These are phyloP conservation scores for Pseudonaja textilis DNA, from an alignment of 2,113 vertebrate genomes.

Conservation along the genomic window DNA sequence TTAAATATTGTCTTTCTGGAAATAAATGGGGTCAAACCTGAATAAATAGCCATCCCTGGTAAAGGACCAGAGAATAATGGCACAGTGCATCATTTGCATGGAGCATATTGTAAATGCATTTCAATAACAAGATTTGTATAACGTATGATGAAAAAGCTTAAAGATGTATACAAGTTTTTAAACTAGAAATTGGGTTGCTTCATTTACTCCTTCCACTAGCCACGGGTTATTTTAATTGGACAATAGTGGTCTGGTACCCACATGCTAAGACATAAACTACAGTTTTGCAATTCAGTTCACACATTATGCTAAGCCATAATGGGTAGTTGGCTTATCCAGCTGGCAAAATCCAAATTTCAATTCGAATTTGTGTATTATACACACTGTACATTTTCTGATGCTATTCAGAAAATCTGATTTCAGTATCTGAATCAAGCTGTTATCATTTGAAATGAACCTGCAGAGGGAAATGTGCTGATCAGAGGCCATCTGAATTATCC, in stretches of 20 bases:
- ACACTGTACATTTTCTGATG: background rate
- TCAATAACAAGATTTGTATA: background rate
- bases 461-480: background rate
- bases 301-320: background rate
- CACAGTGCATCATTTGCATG: background rate
- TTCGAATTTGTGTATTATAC: background rate
- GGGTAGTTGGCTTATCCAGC: background rate
- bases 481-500: background rate
- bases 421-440: background rate
- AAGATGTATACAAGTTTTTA: background rate
- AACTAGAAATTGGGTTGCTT: background rate
- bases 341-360: background rate
- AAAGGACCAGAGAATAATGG: background rate
- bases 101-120: background rate
- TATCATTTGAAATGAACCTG: background rate
- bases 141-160: background rate
- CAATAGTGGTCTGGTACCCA: background rate
- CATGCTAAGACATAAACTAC: background rate
- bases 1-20: background rate
- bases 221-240: background rate
- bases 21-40: background rate
- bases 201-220: background rate
- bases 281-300: background rate
- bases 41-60: background rate
- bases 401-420: background rate